These are phyloP conservation scores for Lacerta viridis DNA, from an alignment of 2,797 vertebrate species.

Conservation along the genomic window DNA sequence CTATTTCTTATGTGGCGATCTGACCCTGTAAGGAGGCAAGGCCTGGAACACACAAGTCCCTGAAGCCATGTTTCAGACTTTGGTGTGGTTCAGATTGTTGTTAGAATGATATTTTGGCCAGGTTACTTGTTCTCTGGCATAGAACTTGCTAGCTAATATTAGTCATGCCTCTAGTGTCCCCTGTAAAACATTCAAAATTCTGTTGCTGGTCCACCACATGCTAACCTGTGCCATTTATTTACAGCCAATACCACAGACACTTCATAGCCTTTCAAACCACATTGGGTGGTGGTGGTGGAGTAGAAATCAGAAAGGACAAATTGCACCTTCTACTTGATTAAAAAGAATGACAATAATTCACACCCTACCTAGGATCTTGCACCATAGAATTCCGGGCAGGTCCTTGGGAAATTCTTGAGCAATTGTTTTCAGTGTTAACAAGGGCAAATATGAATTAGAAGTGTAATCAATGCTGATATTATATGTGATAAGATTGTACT, in stretches of 20 bases:
- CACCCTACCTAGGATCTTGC: slow-evolving; percentile 63
- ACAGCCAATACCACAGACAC: neutral
- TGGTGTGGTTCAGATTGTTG: neutral
- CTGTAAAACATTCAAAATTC: neutral
- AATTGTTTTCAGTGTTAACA: slow-evolving; percentile 48
- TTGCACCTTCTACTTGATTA: slow-evolving; percentile 77
- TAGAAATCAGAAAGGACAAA: slow-evolving; percentile 71
- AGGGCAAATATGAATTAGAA: slow-evolving; percentile 37
- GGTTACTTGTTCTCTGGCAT: neutral
- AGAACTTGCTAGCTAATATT: neutral
- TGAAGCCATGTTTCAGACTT: neutral
- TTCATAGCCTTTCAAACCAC: slow-evolving; percentile 57
- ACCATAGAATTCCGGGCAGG: slow-evolving; percentile 62
- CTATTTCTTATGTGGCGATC: neutral
- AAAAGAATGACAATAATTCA: slow-evolving; percentile 79
- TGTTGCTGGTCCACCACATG: neutral
- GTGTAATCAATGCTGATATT: slow-evolving; percentile 31
- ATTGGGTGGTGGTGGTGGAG: slow-evolving; percentile 40
- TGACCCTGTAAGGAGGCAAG: no score
- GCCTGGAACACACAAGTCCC: no score
- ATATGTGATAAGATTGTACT: slow-evolving; percentile 15
- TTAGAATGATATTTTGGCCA: neutral
- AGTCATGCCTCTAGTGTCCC: neutral
- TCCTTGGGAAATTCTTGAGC: slow-evolving; percentile 59
- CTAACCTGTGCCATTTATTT: neutral